These are phyloP conservation scores for Colostygia pectinataria DNA, from an alignment of 2,888 invertebrate genomes.

Conservation along the genomic window DNA sequence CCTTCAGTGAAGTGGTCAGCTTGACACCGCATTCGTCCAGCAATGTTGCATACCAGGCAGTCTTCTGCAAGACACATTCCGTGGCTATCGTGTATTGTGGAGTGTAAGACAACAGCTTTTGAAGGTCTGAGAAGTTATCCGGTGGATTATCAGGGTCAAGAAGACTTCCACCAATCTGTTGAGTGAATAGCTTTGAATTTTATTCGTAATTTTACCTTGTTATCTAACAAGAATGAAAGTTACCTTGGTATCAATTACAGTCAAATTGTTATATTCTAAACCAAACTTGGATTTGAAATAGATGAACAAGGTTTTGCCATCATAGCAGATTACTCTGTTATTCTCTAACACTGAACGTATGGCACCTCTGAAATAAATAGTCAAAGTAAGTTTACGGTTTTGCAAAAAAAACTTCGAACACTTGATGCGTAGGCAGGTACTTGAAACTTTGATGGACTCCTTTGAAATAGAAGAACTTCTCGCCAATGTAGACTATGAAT, in stretches of 20 bases:
- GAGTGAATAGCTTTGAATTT: background rate
- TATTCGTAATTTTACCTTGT: too few relatives aligned
- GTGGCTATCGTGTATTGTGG: conserved; percentile 57
- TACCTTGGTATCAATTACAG: conserved; percentile 60
- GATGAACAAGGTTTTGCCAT: conserved; percentile 60
- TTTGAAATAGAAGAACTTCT: conserved; percentile 53
- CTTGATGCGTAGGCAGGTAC: conserved; percentile 36
- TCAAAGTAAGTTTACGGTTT: background rate
- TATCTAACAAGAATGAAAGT: too few relatives aligned
- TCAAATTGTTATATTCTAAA: conserved; percentile 41
- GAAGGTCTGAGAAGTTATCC: conserved; percentile 58
- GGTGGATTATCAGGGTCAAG: conserved; percentile 70
- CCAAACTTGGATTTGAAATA: conserved; percentile 50
- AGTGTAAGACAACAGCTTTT: conserved; percentile 48
- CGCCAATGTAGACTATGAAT: conserved; percentile 49
- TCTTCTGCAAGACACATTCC: conserved; percentile 55
- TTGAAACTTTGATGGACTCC: conserved; percentile 30
- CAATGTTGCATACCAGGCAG: conserved; percentile 56
- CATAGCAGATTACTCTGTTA: conserved; percentile 62
- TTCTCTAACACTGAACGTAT: conserved; percentile 42
- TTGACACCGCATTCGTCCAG: conserved; percentile 47
- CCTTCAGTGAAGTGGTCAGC: conserved; percentile 44
- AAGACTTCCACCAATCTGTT: conserved; percentile 66
- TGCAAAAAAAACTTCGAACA: background rate
- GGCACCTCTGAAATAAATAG: conserved; percentile 42